Conservation (phyloP, 2,888 invertebrate genomes). For the Ochropleura leucogaster region DNA sequence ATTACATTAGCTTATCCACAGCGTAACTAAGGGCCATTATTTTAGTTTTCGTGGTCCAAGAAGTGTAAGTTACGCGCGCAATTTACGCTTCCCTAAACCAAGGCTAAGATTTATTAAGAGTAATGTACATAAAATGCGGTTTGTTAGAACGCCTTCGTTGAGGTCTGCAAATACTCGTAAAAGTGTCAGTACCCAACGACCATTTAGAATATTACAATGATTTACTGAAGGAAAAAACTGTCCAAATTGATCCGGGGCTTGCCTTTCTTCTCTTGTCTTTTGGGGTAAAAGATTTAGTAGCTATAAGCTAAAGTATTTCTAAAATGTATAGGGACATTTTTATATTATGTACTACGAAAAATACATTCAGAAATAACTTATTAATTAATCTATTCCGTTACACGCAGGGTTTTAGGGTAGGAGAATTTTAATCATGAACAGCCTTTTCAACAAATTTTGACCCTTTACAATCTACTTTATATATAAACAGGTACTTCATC, state of each 20-base stretch:
- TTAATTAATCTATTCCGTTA: slow-evolving; percentile 11
- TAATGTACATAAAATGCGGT: slow-evolving; percentile 60
- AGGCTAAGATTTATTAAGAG: slow-evolving; percentile 59
- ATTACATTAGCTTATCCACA: slow-evolving; percentile 17
- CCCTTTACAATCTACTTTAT: slow-evolving; percentile 2
- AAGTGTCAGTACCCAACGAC: slow-evolving; percentile 57
- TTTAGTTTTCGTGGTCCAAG: slow-evolving; percentile 38
- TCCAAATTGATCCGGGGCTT: slow-evolving; percentile 18
- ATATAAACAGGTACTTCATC: slow-evolving; percentile 11
- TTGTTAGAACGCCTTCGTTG: slow-evolving; percentile 42
- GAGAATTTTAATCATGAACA: slow-evolving; percentile 26
- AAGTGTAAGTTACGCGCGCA: slow-evolving; percentile 49
- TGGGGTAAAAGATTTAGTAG: slow-evolving; percentile 17
- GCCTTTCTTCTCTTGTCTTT: slow-evolving; percentile 25
- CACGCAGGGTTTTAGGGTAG: not conserved
- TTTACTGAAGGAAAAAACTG: slow-evolving; percentile 42
- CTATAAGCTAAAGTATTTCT: slow-evolving; percentile 16
- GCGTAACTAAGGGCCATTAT: slow-evolving; percentile 16
- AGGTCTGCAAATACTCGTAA: slow-evolving; percentile 59
- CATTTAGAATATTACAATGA: slow-evolving; percentile 63
- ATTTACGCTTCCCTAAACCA: slow-evolving; percentile 52
- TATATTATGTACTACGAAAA: not conserved
- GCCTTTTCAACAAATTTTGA: slow-evolving; percentile 23
- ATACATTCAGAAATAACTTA: not conserved
- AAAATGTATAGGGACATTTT: not conserved